Conservation (phyloP, 2,113 vertebrate genomes). For the Eretmochelys imbricata region DNA sequence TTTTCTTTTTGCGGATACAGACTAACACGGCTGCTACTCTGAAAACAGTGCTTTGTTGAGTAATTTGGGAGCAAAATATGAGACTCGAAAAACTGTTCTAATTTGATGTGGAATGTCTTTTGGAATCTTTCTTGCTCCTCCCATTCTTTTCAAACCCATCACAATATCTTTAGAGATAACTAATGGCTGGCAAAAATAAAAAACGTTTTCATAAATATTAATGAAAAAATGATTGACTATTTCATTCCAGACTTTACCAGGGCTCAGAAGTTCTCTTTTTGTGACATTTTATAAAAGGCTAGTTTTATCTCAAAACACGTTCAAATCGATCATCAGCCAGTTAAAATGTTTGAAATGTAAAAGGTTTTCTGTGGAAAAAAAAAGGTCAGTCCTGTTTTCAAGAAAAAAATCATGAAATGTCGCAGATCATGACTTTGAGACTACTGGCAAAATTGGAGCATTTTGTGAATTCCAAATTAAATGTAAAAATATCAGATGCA, state of each 20-base stretch:
- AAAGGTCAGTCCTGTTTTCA: background rate
- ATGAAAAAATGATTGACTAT: constrained; percentile 52
- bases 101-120: background rate
- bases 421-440: constrained; percentile 30
- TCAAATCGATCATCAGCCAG: constrained; percentile 10
- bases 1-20: too few species aligned
- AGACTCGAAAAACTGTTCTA: background rate
- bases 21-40: too few species aligned
- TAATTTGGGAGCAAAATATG: background rate
- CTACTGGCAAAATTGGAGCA: constrained; percentile 14
- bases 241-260: constrained; percentile 37
- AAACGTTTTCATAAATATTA: constrained; percentile 72
- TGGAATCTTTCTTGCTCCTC: background rate
- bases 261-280: background rate
- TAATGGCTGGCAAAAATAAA: constrained; percentile 42
- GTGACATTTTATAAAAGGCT: constrained; percentile 27
- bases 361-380: background rate
- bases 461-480: constrained; percentile 29
- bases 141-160: background rate
- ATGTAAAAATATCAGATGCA: background rate
- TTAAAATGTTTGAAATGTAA: background rate
- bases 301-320: constrained; percentile 35
- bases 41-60: fast-evolving
- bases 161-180: constrained; percentile 60
- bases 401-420: constrained; percentile 27